phyloP scores from a whole-genome alignment of 2,113 vertebrate species.

The Chloropsis hardwickii region DNA sequence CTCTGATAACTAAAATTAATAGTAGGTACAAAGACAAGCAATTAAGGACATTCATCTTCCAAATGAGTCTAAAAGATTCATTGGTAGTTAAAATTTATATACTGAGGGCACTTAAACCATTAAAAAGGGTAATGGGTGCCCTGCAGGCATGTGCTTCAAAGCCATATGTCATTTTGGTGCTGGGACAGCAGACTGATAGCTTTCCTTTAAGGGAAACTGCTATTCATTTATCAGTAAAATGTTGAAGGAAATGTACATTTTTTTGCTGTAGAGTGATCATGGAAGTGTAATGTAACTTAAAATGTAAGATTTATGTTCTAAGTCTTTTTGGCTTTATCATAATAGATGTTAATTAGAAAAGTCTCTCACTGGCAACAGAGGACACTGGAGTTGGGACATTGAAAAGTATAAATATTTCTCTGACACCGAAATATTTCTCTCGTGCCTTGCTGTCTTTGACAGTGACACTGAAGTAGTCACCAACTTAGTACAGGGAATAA shows the following conservation, averaged over 20 bases:
- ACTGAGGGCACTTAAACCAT: conserved; percentile 44
- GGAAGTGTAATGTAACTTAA: conserved; percentile 12
- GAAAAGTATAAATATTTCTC: not conserved
- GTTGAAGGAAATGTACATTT: not conserved
- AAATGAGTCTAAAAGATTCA: conserved; percentile 62
- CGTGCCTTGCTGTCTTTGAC: not conserved
- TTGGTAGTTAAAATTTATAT: conserved; percentile 64
- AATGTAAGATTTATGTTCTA: not conserved
- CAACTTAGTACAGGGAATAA: not conserved
- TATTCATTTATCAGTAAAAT: conserved; percentile 44
- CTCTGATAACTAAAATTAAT: conserved; percentile 65
- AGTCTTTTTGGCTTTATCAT: not conserved
- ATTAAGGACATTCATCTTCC: conserved; percentile 69
- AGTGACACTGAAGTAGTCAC: not conserved
- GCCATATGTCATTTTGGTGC: conserved; percentile 46
- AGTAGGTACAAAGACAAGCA: conserved; percentile 44
- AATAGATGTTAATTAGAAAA: conserved; percentile 42
- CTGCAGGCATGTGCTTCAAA: conserved; percentile 37
- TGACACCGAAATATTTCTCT: not conserved
- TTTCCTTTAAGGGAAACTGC: conserved; percentile 39
- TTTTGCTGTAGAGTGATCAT: conserved; percentile 5
- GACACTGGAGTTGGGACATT: not conserved
- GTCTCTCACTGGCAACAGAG: not conserved
- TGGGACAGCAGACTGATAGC: conserved; percentile 49
- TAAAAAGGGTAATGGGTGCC: conserved; percentile 55